A percentile compares a stretch with the other conserved stretches of the same genome.
phyloP scores from a whole-genome alignment of 1,140 invertebrate species.

The Bradynema listronoti region DNA sequence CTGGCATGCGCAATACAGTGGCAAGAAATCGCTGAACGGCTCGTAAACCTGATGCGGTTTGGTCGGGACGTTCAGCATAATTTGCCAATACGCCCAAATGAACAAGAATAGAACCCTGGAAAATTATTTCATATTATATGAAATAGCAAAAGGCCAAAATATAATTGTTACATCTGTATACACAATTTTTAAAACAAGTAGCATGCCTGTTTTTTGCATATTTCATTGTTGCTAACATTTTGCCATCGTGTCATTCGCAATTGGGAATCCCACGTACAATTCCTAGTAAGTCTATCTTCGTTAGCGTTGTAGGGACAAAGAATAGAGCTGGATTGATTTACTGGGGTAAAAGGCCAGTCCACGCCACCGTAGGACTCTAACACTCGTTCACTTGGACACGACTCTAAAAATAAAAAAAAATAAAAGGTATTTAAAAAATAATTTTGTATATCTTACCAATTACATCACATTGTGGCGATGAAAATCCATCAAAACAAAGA shows the following conservation, averaged over 20 bases:
- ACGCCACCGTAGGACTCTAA: slow-evolving; percentile 40
- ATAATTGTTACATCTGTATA: neutral
- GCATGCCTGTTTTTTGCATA: slow-evolving; percentile 35
- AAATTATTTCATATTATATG: neutral
- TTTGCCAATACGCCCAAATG: slow-evolving; percentile 45
- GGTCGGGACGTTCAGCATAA: slow-evolving; percentile 39
- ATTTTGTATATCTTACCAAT: slow-evolving; percentile 12
- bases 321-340: slow-evolving; percentile 32
- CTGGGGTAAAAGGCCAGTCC: slow-evolving; percentile 35
- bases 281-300: slow-evolving; percentile 25
- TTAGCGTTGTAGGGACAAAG: slow-evolving; percentile 43
- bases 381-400: slow-evolving; percentile 19
- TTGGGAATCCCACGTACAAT: slow-evolving; percentile 30
- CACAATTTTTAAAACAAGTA: no score
- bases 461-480: slow-evolving; percentile 34
- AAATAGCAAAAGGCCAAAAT: neutral
- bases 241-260: slow-evolving; percentile 25
- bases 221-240: slow-evolving; percentile 34
- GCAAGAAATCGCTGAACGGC: slow-evolving; percentile 43
- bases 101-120: slow-evolving; percentile 37
- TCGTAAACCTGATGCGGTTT: slow-evolving; percentile 35
- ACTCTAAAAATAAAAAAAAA: slow-evolving; percentile 19
- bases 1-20: slow-evolving; percentile 34
- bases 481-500: slow-evolving; percentile 40
- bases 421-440: neutral